These are phyloP conservation scores for Alligator sinensis DNA, from an alignment of 2,113 vertebrate genomes.

Conservation along the genomic window DNA sequence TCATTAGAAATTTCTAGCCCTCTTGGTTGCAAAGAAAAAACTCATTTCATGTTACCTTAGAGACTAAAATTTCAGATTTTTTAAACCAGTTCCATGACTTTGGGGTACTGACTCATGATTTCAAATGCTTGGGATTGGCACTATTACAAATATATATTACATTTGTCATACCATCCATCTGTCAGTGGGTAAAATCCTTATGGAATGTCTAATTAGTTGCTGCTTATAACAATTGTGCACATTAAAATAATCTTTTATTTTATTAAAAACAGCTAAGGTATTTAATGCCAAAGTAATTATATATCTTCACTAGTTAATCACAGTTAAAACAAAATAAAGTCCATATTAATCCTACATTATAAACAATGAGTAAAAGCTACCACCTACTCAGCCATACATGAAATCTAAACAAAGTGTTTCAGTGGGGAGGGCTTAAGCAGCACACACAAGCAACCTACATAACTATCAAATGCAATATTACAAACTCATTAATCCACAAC, in stretches of 20 bases:
- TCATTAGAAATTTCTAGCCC: not conserved
- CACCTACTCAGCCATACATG: conserved; percentile 28
- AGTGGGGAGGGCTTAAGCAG: not conserved
- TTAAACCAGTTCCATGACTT: conserved; percentile 52
- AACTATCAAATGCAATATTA: not conserved
- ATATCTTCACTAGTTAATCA: conserved; percentile 27
- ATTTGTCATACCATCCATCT: conserved; percentile 64
- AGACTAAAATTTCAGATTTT: conserved; percentile 42
- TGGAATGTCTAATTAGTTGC: conserved; percentile 10
- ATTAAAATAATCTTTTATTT: not conserved
- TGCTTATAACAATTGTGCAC: not conserved
- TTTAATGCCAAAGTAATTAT: not conserved
- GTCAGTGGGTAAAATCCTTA: conserved; percentile 53
- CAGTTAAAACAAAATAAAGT: conserved; percentile 35
- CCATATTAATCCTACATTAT: conserved; percentile 16
- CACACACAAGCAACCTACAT: conserved; percentile 39
- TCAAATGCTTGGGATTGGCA: conserved; percentile 55
- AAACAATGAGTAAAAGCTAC: conserved; percentile 37
- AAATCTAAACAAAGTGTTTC: conserved; percentile 4
- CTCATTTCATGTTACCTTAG: conserved; percentile 41
- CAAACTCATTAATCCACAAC: conserved; percentile 24
- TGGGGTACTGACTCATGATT: conserved; percentile 63
- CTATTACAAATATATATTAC: conserved; percentile 36
- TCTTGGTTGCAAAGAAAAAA: not conserved
- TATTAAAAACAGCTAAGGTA: not conserved